Conservation (phyloP, 2,113 vertebrate species). For the Muntiacus reevesi region DNA sequence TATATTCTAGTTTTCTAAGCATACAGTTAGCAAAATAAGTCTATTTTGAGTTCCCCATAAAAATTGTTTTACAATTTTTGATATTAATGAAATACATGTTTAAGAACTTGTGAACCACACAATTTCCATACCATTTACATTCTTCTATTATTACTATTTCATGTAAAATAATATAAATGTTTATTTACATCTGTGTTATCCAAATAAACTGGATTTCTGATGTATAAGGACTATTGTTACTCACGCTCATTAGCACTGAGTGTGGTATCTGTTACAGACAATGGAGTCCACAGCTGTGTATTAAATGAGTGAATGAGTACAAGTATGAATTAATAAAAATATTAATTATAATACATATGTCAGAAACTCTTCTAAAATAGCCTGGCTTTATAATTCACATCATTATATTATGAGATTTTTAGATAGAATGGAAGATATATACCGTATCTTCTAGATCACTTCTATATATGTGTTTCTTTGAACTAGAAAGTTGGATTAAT, state of each 20-base stretch:
- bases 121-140: neutral
- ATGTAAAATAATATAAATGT: neutral
- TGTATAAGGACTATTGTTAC: neutral
- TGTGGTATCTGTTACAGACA: neutral
- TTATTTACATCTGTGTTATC: neutral
- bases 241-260: neutral
- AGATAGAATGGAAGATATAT: neutral
- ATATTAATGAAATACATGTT: neutral
- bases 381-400: neutral
- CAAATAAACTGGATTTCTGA: neutral
- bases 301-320: slow-evolving; percentile 10
- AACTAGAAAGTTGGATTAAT: neutral
- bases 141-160: neutral
- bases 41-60: neutral
- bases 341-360: neutral
- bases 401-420: neutral
- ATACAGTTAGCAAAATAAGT: neutral
- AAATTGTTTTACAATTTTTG: neutral
- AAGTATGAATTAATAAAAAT: neutral
- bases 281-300: neutral
- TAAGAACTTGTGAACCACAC: neutral
- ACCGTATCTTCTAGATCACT: neutral
- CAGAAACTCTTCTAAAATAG: neutral
- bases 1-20: neutral
- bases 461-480: neutral